Conservation (phyloP, 2,113 vertebrate genomes). For the Grantiella picta region DNA sequence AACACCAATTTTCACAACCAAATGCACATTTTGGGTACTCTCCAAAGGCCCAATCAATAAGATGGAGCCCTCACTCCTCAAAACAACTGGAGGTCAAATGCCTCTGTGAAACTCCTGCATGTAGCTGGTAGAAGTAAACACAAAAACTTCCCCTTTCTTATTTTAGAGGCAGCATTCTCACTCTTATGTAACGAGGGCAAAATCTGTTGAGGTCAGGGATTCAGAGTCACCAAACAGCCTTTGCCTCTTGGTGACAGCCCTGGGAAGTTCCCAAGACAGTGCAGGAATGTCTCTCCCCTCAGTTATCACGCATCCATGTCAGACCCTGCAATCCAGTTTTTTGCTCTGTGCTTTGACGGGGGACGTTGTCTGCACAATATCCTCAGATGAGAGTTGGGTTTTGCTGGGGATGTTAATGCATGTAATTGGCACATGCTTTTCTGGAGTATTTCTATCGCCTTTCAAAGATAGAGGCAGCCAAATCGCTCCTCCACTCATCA, state of each 20-base stretch:
- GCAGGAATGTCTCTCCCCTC: neutral
- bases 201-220: constrained; percentile 55
- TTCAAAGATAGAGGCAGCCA: constrained; percentile 17
- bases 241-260: neutral
- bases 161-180: constrained; percentile 54
- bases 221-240: neutral
- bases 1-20: neutral
- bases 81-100: neutral
- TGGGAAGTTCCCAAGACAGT: constrained; percentile 5
- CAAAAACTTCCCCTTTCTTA: constrained; percentile 55
- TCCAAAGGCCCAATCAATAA: neutral
- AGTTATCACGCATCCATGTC: neutral
- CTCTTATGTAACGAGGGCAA: constrained; percentile 37
- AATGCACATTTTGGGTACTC: neutral
- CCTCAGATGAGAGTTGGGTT: neutral
- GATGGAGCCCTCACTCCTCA: neutral
- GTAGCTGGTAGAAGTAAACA: constrained; percentile 20
- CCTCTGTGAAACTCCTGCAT: neutral
- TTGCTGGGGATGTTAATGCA: constrained; percentile 12
- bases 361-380: neutral
- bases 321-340: neutral
- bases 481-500: constrained; percentile 24
- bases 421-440: constrained; percentile 24
- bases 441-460: constrained; percentile 50
- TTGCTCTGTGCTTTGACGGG: neutral